Conservation (phyloP, 2,797 vertebrate genomes). For the Typhlichthys eigenmanni region DNA sequence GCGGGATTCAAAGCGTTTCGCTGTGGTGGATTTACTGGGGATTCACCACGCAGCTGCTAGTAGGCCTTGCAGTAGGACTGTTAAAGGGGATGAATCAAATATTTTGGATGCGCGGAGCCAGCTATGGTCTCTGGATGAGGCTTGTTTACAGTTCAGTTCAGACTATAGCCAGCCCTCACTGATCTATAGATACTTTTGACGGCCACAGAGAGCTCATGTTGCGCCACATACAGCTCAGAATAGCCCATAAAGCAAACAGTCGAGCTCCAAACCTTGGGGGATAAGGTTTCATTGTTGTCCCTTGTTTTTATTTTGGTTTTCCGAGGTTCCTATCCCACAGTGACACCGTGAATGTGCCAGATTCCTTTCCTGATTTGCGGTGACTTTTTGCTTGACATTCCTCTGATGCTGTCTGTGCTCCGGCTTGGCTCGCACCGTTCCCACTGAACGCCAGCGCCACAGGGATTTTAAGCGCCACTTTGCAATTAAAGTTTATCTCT, state of each 20-base stretch:
- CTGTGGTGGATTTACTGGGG: slow-evolving; percentile 58
- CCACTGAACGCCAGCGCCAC: slow-evolving; percentile 9
- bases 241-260: slow-evolving; percentile 73
- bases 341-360: slow-evolving; percentile 29
- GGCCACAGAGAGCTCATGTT: slow-evolving; percentile 68
- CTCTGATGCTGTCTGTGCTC: slow-evolving; percentile 8
- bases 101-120: slow-evolving; percentile 49
- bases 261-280: slow-evolving; percentile 48
- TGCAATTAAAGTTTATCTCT: slow-evolving; percentile 11
- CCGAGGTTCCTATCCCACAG: slow-evolving; percentile 35
- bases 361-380: slow-evolving; percentile 50
- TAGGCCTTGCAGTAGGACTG: slow-evolving; percentile 37
- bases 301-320: slow-evolving; percentile 66
- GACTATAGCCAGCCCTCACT: slow-evolving; percentile 51
- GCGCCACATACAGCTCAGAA: slow-evolving; percentile 66
- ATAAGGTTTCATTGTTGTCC: slow-evolving; percentile 68
- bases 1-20: slow-evolving; percentile 55
- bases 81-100: slow-evolving; percentile 64
- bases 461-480: slow-evolving; percentile 4
- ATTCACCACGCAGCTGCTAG: slow-evolving; percentile 63
- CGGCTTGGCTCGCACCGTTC: slow-evolving; percentile 7
- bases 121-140: slow-evolving; percentile 51
- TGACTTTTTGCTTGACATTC: slow-evolving; percentile 15
- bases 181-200: slow-evolving; percentile 68
- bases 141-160: slow-evolving; percentile 72